A percentile compares a stretch with the other conserved stretches of the same genome.
These are phyloP conservation scores for Tetrao urogallus DNA, from an alignment of 2,113 vertebrate species.

Conservation along the genomic window DNA sequence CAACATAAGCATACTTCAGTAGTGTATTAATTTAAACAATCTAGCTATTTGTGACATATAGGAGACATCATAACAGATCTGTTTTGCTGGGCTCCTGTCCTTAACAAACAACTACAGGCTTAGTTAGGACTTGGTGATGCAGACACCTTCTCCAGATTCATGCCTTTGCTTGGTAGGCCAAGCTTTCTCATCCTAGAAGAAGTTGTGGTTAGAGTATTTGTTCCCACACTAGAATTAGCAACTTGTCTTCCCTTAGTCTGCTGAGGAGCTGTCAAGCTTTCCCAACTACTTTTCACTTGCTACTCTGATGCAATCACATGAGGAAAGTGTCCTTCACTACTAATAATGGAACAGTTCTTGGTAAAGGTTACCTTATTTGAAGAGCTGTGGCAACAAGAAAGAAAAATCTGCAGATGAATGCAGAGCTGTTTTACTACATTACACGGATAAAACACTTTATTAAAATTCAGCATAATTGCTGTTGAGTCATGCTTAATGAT, in stretches of 20 bases:
- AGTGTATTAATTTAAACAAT: background rate
- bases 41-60: background rate
- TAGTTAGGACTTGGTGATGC: background rate
- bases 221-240: background rate
- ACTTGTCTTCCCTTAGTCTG: slow-evolving; percentile 63
- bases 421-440: background rate
- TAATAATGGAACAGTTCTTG: slow-evolving; percentile 40
- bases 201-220: slow-evolving; percentile 24
- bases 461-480: slow-evolving; percentile 25
- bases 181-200: slow-evolving; percentile 48
- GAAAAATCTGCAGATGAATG: background rate
- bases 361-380: slow-evolving; percentile 39
- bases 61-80: background rate
- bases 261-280: slow-evolving; percentile 46
- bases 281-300: slow-evolving; percentile 27
- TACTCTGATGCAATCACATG: background rate
- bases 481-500: background rate
- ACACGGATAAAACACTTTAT: background rate
- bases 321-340: slow-evolving; percentile 28
- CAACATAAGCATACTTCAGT: background rate
- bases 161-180: background rate
- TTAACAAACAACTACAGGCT: slow-evolving; percentile 3
- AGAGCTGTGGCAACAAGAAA: background rate
- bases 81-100: background rate
- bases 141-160: background rate